Evolutionary conservation across 2,797 vertebrate species (phyloP).

Genomic region (Melanotaenia maccullochi): DNA sequence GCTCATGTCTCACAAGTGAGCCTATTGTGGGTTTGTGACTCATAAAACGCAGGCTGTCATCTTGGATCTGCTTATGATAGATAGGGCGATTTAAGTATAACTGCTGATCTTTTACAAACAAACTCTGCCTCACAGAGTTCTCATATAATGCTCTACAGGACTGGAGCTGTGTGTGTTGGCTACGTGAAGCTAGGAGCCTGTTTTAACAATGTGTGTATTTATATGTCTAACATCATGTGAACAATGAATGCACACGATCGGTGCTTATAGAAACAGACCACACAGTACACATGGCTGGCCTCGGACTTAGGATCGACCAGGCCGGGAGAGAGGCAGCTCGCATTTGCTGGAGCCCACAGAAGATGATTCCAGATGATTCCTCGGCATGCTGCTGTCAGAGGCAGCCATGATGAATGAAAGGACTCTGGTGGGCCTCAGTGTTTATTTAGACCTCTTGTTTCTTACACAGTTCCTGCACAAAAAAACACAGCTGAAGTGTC

Average conservation of each 20-base stretch:
- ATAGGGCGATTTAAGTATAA: conserved; percentile 64
- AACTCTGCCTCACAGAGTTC: conserved; percentile 49
- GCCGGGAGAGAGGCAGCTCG: conserved; percentile 49
- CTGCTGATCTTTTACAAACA: conserved; percentile 71
- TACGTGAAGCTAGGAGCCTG: neutral
- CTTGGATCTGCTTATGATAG: conserved; percentile 68
- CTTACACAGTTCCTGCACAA: conserved; percentile 86
- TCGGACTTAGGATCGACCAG: conserved; percentile 43
- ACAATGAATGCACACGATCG: conserved; percentile 25
- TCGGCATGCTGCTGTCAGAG: conserved; percentile 65
- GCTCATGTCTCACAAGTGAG: conserved; percentile 78
- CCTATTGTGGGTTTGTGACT: conserved; percentile 76
- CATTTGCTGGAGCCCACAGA: conserved; percentile 54
- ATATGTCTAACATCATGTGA: conserved; percentile 35
- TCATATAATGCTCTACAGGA: conserved; percentile 38
- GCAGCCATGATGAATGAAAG: conserved; percentile 87
- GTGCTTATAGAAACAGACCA: neutral
- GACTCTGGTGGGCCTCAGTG: conserved; percentile 81
- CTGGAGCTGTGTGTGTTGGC: conserved; percentile 39
- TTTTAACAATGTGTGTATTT: conserved; percentile 48
- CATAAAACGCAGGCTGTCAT: conserved; percentile 71
- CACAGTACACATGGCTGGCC: conserved; percentile 33
- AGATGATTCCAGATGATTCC: conserved; percentile 78
- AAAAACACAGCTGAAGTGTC: conserved; percentile 86
- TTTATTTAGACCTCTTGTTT: conserved; percentile 93